phyloP scores from a whole-genome alignment of 2,797 vertebrate species.

The Anableps anableps region DNA sequence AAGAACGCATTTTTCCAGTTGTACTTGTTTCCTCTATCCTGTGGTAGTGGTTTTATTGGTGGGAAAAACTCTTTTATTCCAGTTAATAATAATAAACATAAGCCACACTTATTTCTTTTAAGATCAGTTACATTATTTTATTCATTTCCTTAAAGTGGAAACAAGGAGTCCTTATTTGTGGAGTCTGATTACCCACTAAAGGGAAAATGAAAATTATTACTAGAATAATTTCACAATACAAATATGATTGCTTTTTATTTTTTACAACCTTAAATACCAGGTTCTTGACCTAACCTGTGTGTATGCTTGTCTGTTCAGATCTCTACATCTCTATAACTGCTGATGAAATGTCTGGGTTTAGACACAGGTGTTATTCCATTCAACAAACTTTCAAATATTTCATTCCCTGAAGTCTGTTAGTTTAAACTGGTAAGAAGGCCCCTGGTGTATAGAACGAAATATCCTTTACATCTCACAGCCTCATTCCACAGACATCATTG shows the following conservation, averaged over 20 bases:
- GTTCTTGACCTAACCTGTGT: background rate
- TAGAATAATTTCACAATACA: background rate
- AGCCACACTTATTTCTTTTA: background rate
- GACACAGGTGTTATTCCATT: background rate
- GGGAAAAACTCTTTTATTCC: background rate
- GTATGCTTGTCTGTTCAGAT: background rate
- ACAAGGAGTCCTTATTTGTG: slow-evolving; percentile 1
- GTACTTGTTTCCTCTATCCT: background rate
- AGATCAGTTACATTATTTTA: background rate
- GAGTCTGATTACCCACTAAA: background rate
- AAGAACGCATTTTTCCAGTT: background rate
- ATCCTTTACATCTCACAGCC: slow-evolving; percentile 5
- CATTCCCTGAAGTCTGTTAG: slow-evolving; percentile 1
- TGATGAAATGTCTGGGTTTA: slow-evolving; percentile 15
- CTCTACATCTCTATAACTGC: background rate
- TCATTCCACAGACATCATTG: background rate
- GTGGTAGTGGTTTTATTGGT: background rate
- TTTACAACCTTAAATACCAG: background rate
- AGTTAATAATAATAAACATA: background rate
- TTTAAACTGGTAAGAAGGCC: background rate
- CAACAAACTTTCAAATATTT: background rate
- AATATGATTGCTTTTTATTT: background rate
- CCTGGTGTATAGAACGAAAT: slow-evolving; percentile 2
- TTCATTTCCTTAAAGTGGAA: background rate
- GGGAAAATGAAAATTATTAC: background rate